These are phyloP conservation scores for Phataginus tricuspis DNA, from an alignment of 2,797 vertebrate genomes.

Conservation along the genomic window DNA sequence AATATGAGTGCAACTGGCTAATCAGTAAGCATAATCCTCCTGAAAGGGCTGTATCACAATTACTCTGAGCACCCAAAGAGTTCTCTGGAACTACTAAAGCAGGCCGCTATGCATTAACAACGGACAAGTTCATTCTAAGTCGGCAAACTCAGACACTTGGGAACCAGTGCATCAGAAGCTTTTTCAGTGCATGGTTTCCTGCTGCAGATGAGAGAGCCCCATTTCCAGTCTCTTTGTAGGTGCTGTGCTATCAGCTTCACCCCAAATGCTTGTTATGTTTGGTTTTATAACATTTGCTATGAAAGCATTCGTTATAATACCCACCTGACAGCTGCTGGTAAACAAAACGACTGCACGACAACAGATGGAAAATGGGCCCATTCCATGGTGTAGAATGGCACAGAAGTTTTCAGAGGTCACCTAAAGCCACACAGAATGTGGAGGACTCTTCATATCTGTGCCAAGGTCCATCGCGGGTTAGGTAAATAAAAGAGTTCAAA, in stretches of 20 bases:
- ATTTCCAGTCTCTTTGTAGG: neutral
- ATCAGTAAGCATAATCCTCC: neutral
- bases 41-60: neutral
- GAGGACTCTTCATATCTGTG: neutral
- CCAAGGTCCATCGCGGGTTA: neutral
- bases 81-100: neutral
- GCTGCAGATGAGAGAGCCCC: neutral
- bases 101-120: neutral
- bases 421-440: neutral
- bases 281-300: neutral
- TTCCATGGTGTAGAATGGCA: neutral
- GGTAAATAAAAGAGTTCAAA: neutral
- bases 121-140: neutral
- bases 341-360: slow-evolving; percentile 18
- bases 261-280: neutral
- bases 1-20: neutral
- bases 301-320: neutral
- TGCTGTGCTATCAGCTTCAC: neutral
- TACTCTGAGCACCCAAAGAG: neutral
- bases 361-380: slow-evolving; percentile 1
- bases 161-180: neutral
- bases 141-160: neutral
- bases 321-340: slow-evolving; percentile 52
- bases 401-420: neutral
- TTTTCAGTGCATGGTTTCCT: neutral